Conservation (phyloP, 2,797 vertebrate genomes). For the Micrastur ruficollis region DNA sequence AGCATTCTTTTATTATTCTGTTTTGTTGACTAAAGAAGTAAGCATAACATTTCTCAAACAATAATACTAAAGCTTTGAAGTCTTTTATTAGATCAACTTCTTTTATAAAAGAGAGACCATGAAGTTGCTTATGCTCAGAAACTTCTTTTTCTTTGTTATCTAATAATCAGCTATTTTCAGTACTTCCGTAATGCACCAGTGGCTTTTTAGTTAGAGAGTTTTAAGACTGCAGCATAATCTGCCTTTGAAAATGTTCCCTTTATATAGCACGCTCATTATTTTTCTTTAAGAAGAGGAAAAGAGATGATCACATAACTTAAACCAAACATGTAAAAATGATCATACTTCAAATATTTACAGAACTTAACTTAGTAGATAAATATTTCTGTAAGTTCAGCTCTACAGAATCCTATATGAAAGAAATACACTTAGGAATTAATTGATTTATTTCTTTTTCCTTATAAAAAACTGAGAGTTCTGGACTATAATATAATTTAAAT, state of each 20-base stretch:
- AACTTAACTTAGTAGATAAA: background rate
- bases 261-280: background rate
- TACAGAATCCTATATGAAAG: background rate
- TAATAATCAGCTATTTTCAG: background rate
- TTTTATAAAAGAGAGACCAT: background rate
- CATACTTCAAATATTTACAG: background rate
- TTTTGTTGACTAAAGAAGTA: background rate
- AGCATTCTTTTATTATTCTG: background rate
- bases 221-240: background rate
- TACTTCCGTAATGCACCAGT: background rate
- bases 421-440: background rate
- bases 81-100: background rate
- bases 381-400: background rate
- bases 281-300: background rate
- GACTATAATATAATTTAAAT: background rate
- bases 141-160: background rate
- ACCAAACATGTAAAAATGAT: background rate
- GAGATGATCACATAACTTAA: background rate
- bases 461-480: background rate
- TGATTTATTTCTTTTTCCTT: background rate
- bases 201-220: background rate
- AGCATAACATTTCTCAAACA: background rate
- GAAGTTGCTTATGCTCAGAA: background rate
- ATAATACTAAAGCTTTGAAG: background rate
- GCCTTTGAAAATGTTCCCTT: background rate